These are phyloP conservation scores for Platerodrilus igneus DNA, from an alignment of 2,888 invertebrate genomes.

Conservation along the genomic window DNA sequence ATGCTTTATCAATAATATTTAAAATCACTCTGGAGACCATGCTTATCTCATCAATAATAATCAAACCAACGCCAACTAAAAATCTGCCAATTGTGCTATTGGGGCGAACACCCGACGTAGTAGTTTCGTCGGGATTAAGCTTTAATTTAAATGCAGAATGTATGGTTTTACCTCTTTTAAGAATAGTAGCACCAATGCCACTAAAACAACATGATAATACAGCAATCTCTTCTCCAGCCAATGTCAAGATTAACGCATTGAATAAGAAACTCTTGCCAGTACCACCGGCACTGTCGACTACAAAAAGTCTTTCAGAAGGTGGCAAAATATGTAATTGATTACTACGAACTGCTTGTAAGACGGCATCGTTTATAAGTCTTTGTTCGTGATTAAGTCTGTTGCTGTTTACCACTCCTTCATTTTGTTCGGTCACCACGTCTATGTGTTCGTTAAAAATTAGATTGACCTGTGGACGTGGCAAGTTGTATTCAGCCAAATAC, in stretches of 20 bases:
- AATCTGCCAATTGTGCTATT: slow-evolving; percentile 7
- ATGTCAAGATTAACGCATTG: slow-evolving; percentile 24
- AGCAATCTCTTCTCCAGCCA: slow-evolving; percentile 18
- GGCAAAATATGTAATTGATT: too few species aligned
- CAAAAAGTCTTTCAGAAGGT: slow-evolving; percentile 15
- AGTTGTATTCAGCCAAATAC: neutral
- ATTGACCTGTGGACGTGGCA: neutral
- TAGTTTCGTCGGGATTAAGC: slow-evolving; percentile 7
- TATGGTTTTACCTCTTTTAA: slow-evolving; percentile 39
- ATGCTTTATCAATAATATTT: too few species aligned
- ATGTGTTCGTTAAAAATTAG: neutral
- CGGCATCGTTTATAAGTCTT: neutral
- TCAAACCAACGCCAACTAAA: slow-evolving; percentile 10
- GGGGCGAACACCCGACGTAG: slow-evolving; percentile 7
- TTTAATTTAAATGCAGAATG: slow-evolving; percentile 39
- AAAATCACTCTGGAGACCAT: slow-evolving; percentile 16
- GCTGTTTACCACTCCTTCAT: slow-evolving; percentile 24
- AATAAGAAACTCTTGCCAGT: slow-evolving; percentile 45
- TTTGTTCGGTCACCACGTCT: too few species aligned
- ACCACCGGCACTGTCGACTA: slow-evolving; percentile 42
- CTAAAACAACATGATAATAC: slow-evolving; percentile 34
- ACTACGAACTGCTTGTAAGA: slow-evolving; percentile 2
- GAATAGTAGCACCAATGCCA: slow-evolving; percentile 38
- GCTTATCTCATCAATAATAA: slow-evolving; percentile 21
- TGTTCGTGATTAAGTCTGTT: slow-evolving; percentile 4